Conservation (phyloP, 2,113 vertebrate species). For the Poecile atricapillus region DNA sequence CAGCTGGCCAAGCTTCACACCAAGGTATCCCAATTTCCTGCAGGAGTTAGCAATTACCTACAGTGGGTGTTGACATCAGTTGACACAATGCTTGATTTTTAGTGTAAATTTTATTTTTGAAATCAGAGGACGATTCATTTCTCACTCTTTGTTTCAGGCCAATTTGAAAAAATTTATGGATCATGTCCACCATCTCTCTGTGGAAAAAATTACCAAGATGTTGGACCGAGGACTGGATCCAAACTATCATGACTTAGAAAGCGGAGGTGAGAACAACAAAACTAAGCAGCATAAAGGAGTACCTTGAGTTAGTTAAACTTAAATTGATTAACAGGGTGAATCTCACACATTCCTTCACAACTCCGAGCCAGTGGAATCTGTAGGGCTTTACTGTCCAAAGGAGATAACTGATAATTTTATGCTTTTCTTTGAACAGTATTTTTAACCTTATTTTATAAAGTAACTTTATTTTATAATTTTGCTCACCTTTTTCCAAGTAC, state of each 20-base stretch:
- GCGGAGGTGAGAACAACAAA: slow-evolving; percentile 78
- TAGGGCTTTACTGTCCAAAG: not conserved
- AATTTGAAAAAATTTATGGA: slow-evolving; percentile 95
- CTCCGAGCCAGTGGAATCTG: not conserved
- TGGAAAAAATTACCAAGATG: slow-evolving; percentile 89
- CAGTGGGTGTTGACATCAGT: not conserved
- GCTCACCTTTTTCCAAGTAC: not conserved
- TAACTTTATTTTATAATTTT: not conserved
- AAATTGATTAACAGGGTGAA: not conserved
- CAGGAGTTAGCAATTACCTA: not conserved
- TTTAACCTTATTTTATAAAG: not conserved
- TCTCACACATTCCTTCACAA: not conserved
- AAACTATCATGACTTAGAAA: slow-evolving; percentile 92
- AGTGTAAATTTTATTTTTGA: not conserved
- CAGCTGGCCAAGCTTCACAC: slow-evolving; percentile 96
- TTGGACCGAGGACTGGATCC: slow-evolving; percentile 92
- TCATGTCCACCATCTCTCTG: slow-evolving; percentile 82
- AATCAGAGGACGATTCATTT: not conserved
- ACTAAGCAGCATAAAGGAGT: not conserved
- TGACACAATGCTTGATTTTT: not conserved
- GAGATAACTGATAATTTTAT: not conserved
- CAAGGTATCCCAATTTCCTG: slow-evolving; percentile 76
- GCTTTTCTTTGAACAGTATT: not conserved
- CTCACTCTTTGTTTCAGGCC: slow-evolving; percentile 69
- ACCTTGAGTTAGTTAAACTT: not conserved